Conservation (phyloP, 2,888 invertebrate genomes). For the Athrips mouffetella region DNA sequence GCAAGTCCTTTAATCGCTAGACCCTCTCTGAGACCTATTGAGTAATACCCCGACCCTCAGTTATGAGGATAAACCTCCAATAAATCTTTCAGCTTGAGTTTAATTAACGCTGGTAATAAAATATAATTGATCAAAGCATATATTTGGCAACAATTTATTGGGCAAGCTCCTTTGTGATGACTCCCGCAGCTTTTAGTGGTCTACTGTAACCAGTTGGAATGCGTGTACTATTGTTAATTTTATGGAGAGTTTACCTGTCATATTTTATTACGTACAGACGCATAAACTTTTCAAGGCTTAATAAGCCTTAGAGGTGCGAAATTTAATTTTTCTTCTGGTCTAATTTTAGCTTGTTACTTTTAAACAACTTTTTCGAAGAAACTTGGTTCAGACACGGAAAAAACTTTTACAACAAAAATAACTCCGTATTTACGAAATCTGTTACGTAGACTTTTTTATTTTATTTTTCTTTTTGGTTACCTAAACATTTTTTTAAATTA, state of each 20-base stretch:
- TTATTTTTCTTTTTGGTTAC: no score
- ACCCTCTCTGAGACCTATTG: constrained; percentile 34
- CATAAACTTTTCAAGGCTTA: no score
- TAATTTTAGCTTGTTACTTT: no score
- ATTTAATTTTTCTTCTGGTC: no score
- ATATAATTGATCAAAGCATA: constrained; percentile 72
- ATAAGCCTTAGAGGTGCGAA: no score
- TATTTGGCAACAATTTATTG: constrained; percentile 53
- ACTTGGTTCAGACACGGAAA: no score
- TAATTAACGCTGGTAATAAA: constrained; percentile 72
- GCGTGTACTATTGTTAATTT: background rate
- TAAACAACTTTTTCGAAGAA: no score
- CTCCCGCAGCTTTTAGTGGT: background rate
- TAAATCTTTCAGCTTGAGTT: constrained; percentile 73
- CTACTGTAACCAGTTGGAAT: constrained; percentile 7
- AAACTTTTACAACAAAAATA: no score
- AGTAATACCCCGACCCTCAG: constrained; percentile 66
- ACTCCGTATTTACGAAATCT: no score
- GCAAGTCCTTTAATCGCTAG: constrained; percentile 10
- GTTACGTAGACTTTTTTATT: no score
- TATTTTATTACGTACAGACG: no score
- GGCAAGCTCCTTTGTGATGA: constrained; percentile 25
- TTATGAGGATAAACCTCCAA: constrained; percentile 74
- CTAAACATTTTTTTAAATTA: no score
- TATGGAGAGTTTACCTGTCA: background rate